Evolutionary conservation across 2,113 vertebrate species (phyloP).

Genomic region (Neomonachus schauinslandi): DNA sequence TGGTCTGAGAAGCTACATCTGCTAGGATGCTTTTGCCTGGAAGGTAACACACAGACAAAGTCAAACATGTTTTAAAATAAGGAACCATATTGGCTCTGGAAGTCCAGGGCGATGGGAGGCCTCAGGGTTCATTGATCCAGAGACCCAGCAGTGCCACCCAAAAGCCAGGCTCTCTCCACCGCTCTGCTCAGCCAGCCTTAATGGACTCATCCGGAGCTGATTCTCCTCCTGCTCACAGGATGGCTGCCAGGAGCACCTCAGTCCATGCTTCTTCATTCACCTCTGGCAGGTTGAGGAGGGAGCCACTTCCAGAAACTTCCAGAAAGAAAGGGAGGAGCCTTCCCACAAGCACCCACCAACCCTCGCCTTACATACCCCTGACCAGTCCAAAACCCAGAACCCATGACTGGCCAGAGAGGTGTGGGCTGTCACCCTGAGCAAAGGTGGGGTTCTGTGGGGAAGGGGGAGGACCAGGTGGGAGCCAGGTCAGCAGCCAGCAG

Average conservation of each 20-base stretch:
- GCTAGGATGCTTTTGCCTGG: neutral
- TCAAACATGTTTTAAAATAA: no score
- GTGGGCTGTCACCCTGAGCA: neutral
- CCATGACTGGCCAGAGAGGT: no score
- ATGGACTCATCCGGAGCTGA: accelerated
- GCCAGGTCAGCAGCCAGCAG: neutral
- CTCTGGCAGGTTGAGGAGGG: neutral
- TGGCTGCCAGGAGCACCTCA: neutral
- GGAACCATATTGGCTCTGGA: accelerated
- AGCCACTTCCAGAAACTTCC: neutral
- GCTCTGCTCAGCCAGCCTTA: neutral
- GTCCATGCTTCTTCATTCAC: neutral
- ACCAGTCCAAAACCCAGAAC: neutral
- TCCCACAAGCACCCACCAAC: neutral
- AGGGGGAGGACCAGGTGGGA: accelerated
- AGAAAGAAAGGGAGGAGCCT: neutral
- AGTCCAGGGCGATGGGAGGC: neutral
- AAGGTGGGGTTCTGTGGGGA: neutral
- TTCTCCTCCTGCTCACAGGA: neutral
- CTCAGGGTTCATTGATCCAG: neutral
- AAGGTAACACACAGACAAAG: neutral
- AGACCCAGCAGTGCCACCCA: neutral
- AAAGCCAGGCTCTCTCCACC: neutral
- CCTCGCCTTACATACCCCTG: neutral
- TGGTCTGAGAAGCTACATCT: accelerated